These are phyloP conservation scores for Malurus alboscapulatus DNA, from an alignment of 2,113 vertebrate genomes.

Conservation along the genomic window DNA sequence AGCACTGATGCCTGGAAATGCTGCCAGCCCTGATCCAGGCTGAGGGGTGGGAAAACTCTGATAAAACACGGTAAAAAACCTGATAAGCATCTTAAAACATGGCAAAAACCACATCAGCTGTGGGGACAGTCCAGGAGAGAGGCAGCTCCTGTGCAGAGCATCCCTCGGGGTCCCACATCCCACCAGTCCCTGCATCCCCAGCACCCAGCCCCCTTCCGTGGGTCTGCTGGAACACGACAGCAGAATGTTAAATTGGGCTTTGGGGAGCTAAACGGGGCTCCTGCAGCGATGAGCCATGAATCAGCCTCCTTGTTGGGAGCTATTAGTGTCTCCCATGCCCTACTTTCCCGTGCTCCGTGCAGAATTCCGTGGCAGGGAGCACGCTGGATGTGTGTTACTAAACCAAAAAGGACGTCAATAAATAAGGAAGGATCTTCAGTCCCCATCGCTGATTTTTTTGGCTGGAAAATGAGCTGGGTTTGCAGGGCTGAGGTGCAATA, in stretches of 20 bases:
- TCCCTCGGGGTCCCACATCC: background rate
- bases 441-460: too few species aligned
- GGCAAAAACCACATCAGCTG: background rate
- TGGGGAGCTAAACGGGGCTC: background rate
- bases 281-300: background rate
- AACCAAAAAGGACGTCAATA: background rate
- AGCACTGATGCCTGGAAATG: background rate
- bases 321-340: background rate
- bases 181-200: background rate
- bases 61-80: rapidly evolving
- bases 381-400: background rate
- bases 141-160: background rate
- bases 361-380: background rate
- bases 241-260: background rate
- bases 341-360: background rate
- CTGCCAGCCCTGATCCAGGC: background rate
- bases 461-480: background rate
- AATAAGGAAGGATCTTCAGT: background rate
- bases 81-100: background rate
- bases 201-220: background rate
- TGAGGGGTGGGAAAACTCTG: rapidly evolving
- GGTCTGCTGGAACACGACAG: background rate
- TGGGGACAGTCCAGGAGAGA: background rate
- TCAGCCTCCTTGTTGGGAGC: background rate
- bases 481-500: background rate